Evolutionary conservation across 2,797 vertebrate species (phyloP), one percentile per base, ranked within the genome.

Genomic region (Manis crassicaudata): DNA sequence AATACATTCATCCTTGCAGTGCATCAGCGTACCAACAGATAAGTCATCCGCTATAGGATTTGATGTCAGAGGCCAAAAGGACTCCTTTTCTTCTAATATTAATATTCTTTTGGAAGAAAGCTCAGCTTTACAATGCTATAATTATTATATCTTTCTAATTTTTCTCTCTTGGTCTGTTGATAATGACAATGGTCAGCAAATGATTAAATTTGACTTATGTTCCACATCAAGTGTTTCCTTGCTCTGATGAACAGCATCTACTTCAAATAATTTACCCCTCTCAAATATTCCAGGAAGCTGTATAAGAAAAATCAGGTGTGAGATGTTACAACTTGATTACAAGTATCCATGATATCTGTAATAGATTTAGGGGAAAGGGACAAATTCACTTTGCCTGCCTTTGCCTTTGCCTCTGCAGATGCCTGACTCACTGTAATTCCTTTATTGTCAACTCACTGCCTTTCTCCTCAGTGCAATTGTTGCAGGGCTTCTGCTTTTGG

Each of bases 101-200:
- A 86, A 81, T 72, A 13, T 83, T 63, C 87, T 72, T 65, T 13
- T 73, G 87, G 35, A 52, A 50, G 13, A 79, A 93, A 90, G 67
- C 32, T 56, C 62, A 84, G 37, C 29, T 90, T 46, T 67, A 73
- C 12, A 76, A 10, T 50, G 17, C 56, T 85, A 8, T 50, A 68
- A 62, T 79, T 91, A 54, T 2, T 87, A 81, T 80, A 56, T 52
- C n/a, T 76, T 89, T 90, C 75, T 72, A 40, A 84, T 88, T 85
- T 93, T 92, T 85, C 76, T 52, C 35, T 29, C n/a, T 90, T 68
- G 67, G 16, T 83, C 79, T 89, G 16, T 29, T 60, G 46, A 92
- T 68, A 76, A 80, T 80, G 58, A 88, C n/a, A 91, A 82, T 73
- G 75, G 32, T 13, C 63, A 76, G 20, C 20, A 83, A 81, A 86